Base-by-base conservation (phyloP, 2,888 invertebrate genomes). In the Teleiodes luculella region DNA sequence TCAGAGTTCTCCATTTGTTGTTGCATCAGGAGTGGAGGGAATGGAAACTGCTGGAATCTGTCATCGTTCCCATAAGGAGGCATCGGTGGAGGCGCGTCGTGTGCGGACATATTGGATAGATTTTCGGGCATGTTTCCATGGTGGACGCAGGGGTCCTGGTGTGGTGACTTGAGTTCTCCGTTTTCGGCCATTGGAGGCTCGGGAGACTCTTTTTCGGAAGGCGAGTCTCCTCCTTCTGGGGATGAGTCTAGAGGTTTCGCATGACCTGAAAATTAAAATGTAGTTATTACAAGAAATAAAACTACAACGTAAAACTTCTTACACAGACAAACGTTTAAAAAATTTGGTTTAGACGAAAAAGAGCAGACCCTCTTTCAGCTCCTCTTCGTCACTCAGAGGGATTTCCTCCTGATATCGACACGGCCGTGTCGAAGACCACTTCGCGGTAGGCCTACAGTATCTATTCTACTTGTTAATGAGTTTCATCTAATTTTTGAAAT, bases 171-270 rank as follows among this genome's bases (percentile, higher is more conserved):
- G 1, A 82, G 59, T 20, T 84, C 85, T 31, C 77, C 70, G 47
- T 74, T 79, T n/a, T 88, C 86, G 35, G 74, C n/a, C 0, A 68
- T 66, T 0, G 68, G 67, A 3, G 84, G 83, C 53, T 87, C 89
- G 1, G 87, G 83, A 0, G 86, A 84, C 7, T 82, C 83, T 61
- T 86, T 86, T 3, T 80, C 86, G 2, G 77, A 76, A 18, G 87
- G 84, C 0, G 90, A 89, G 36, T 85, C 84, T 0, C 80, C 73
- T 0, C 80, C 81, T 62, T 87, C 86, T 8, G 89, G 86, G 5
- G 89, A 87, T 1, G 88, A 87, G 54, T 87, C 86, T 3, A 83
- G 79, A 16, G 84, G 87, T 63, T 90, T 89, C 0, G 80, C 70
- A 52, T 89, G 89, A 55, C 86, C 90, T 90, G 73, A 5, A 57